phyloP scores from a whole-genome alignment of 1,140 invertebrate species.

The Zaprionus africanus region DNA sequence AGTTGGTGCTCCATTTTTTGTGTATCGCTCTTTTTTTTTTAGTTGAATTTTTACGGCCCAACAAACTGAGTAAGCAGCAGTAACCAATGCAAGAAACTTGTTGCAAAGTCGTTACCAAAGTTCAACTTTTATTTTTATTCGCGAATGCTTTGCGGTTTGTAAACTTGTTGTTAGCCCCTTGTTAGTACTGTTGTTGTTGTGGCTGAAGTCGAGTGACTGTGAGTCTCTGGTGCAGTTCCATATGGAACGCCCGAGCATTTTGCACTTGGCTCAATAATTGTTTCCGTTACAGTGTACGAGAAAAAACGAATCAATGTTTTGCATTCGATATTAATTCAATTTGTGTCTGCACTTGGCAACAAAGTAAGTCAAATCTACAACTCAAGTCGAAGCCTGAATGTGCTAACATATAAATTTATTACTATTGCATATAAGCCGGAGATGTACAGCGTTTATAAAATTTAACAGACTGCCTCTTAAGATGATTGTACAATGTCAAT shows the following conservation, averaged over 20 bases:
- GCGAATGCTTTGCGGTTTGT: constrained; percentile 39
- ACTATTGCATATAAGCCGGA: not conserved
- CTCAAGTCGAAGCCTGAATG: constrained; percentile 1
- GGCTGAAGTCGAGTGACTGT: constrained; percentile 2
- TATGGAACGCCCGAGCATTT: constrained; percentile 25
- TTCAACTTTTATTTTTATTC: constrained; percentile 31
- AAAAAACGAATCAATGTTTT: constrained; percentile 34
- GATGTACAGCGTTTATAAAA: not conserved
- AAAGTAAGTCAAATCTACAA: not conserved
- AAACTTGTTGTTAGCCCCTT: constrained; percentile 31
- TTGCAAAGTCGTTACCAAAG: constrained; percentile 40
- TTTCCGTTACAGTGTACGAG: constrained; percentile 19
- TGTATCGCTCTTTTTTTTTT: not conserved
- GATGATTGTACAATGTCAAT: not conserved
- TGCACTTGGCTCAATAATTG: constrained; percentile 33
- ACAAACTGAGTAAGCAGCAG: constrained; percentile 5
- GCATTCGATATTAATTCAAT: constrained; percentile 33
- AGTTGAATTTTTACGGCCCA: not conserved
- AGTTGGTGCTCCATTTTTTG: not conserved
- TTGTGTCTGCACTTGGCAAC: not conserved
- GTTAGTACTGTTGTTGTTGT: constrained; percentile 11
- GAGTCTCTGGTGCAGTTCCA: constrained; percentile 10
- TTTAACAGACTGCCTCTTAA: not conserved
- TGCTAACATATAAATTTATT: not conserved
- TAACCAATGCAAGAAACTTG: constrained; percentile 19